Evolutionary conservation across 2,113 vertebrate genomes (phyloP).

Genomic region (Illadopsis cleaveri): DNA sequence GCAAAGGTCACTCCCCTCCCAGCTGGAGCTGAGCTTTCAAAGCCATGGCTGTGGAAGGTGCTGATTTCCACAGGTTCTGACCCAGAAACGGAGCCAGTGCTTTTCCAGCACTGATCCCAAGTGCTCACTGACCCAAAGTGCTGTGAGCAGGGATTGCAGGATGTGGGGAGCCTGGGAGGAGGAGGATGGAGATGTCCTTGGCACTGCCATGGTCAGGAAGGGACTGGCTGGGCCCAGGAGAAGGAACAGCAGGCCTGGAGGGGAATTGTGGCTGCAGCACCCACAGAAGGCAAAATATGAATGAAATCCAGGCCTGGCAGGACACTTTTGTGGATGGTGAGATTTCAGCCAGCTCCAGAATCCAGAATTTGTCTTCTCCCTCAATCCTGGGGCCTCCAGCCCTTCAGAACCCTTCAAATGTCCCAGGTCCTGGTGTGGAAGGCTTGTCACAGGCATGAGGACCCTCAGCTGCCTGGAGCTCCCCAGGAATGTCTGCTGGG

Average conservation of each 20-base stretch:
- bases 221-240: neutral
- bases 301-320: neutral
- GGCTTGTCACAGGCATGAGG: neutral
- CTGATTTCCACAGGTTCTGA: neutral
- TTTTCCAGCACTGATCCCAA: neutral
- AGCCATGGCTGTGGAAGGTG: neutral
- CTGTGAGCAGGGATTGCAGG: rapidly evolving
- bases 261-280: neutral
- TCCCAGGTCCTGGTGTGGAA: too few species aligned
- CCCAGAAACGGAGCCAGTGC: neutral
- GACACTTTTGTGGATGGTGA: neutral
- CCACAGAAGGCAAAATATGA: neutral
- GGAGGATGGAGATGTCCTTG: neutral
- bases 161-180: neutral
- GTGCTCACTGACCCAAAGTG: too few species aligned
- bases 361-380: neutral
- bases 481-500: neutral
- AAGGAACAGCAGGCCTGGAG: neutral
- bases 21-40: neutral
- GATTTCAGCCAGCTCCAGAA: neutral
- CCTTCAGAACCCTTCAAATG: neutral
- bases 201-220: neutral
- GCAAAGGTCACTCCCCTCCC: neutral
- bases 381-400: neutral
- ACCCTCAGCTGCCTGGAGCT: rapidly evolving